A percentile compares a stretch with the other conserved stretches of the same genome.
Conservation (phyloP, 2,113 vertebrate genomes). For the Rynchops niger region DNA sequence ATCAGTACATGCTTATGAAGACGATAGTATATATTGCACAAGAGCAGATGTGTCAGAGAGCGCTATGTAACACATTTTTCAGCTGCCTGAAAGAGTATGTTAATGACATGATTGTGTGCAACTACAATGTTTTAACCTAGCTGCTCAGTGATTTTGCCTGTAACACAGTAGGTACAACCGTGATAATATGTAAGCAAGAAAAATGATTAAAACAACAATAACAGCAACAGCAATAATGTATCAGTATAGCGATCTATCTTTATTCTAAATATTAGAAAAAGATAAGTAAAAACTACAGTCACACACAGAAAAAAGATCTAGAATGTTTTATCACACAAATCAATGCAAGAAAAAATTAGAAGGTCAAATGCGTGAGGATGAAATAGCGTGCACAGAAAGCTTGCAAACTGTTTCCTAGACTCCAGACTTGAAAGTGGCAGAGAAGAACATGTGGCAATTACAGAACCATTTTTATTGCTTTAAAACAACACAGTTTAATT, state of each 20-base stretch:
- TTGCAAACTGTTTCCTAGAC: background rate
- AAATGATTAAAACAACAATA: background rate
- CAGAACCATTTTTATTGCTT: slow-evolving; percentile 46
- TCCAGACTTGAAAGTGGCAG: slow-evolving; percentile 19
- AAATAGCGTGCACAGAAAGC: background rate
- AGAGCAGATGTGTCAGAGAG: slow-evolving; percentile 23
- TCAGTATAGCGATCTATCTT: background rate
- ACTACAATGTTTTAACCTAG: background rate
- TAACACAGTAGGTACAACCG: background rate
- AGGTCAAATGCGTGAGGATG: background rate
- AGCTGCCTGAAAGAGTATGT: background rate
- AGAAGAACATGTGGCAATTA: slow-evolving; percentile 43
- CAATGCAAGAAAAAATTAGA: background rate
- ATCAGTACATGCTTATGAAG: background rate
- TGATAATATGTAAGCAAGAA: background rate
- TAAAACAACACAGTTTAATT: slow-evolving; percentile 37
- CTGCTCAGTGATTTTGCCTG: background rate
- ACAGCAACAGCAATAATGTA: background rate
- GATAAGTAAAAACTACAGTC: background rate
- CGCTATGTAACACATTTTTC: background rate
- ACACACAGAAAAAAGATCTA: background rate
- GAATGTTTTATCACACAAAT: background rate
- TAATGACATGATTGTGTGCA: background rate
- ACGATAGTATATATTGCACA: background rate
- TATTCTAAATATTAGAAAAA: background rate